Evolutionary conservation across 2,797 vertebrate genomes (phyloP).

Genomic region (Emys orbicularis): DNA sequence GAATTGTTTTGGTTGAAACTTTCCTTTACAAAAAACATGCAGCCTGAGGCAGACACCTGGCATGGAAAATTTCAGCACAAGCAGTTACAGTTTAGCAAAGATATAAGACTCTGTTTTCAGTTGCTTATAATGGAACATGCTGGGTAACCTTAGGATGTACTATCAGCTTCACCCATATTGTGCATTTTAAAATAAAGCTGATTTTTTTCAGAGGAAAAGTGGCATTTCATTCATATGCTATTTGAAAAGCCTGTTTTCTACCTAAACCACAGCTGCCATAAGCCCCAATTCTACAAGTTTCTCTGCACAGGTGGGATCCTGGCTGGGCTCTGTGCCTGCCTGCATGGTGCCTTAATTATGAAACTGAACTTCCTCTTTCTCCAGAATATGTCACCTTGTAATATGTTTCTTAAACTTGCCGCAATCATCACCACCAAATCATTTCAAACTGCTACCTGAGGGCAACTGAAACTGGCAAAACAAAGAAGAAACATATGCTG

Average conservation of each 20-base stretch:
- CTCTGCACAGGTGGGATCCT: not conserved
- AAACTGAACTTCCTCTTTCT: not conserved
- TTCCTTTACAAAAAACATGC: not conserved
- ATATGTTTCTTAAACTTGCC: not conserved
- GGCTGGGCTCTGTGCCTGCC: not conserved
- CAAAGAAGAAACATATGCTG: conserved; percentile 27
- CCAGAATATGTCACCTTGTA: not conserved
- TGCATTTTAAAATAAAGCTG: not conserved
- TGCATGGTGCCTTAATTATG: not conserved
- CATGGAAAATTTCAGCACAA: conserved; percentile 14
- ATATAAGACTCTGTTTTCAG: not conserved
- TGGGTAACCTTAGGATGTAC: not conserved
- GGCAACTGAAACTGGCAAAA: conserved; percentile 26
- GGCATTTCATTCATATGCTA: not conserved
- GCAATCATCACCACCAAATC: not conserved
- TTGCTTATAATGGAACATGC: not conserved
- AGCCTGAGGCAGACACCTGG: conserved; percentile 4
- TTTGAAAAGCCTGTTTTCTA: not conserved
- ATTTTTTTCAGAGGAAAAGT: not conserved
- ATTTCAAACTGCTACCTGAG: not conserved
- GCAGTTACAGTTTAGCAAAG: not conserved
- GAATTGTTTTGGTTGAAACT: conserved; percentile 22
- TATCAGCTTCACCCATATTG: not conserved
- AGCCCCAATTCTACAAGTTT: not conserved
- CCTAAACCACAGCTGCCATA: not conserved